Percentiles rank a stretch among this genome's conserved stretches.
phyloP scores from a whole-genome alignment of 2,888 invertebrate genomes.

The Escarpia spicata region DNA sequence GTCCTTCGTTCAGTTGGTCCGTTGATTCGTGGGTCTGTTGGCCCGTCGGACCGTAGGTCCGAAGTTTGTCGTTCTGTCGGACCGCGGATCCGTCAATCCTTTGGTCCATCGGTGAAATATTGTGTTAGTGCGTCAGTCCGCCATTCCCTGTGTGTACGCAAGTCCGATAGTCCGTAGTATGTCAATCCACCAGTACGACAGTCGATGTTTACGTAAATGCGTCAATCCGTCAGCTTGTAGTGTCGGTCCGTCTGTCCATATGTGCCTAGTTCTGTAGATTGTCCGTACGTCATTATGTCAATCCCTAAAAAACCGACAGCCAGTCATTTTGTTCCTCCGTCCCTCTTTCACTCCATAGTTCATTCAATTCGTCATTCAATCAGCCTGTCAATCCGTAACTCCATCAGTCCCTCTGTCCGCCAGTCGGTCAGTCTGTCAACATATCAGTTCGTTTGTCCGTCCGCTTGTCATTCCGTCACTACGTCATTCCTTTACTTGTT shows the following conservation, averaged over 20 bases:
- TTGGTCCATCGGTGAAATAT: slow-evolving; percentile 19
- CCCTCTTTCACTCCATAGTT: too few relatives aligned
- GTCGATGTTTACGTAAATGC: slow-evolving; percentile 7
- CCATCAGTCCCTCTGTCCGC: too few relatives aligned
- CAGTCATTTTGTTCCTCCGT: too few relatives aligned
- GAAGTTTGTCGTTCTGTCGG: slow-evolving; percentile 33
- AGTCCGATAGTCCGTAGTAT: slow-evolving; percentile 21
- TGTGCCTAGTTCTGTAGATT: slow-evolving; percentile 32
- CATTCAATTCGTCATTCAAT: too few relatives aligned
- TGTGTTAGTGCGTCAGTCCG: slow-evolving; percentile 33
- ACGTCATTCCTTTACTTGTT: too few relatives aligned
- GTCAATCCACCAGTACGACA: slow-evolving; percentile 30
- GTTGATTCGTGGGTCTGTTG: slow-evolving; percentile 26
- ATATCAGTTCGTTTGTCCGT: too few relatives aligned
- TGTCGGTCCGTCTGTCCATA: slow-evolving; percentile 36
- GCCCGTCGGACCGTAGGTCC: slow-evolving; percentile 21
- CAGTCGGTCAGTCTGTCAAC: too few relatives aligned
- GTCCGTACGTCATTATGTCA: slow-evolving; percentile 30
- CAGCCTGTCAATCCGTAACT: too few relatives aligned
- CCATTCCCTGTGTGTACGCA: slow-evolving; percentile 26
- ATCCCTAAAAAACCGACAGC: slow-evolving; percentile 6
- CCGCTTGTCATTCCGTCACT: too few relatives aligned
- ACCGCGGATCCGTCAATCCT: slow-evolving; percentile 38
- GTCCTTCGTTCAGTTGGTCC: slow-evolving; percentile 34
- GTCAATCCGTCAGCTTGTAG: slow-evolving; percentile 36